phyloP scores from a whole-genome alignment of 2,113 vertebrate genomes.

The Apistogramma diplotaenia region DNA sequence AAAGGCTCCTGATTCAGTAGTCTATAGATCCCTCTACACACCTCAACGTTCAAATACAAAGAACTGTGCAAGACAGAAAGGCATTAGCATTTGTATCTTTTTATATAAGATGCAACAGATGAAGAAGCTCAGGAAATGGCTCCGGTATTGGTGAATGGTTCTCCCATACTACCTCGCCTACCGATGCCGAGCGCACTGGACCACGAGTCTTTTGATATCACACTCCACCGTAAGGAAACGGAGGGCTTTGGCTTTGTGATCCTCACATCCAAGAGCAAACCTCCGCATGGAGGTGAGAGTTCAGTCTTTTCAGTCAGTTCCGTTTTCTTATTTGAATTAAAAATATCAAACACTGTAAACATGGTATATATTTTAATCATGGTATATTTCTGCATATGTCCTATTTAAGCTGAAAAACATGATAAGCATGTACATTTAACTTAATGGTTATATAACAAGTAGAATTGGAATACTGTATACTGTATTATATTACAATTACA shows the following conservation, averaged over 20 bases:
- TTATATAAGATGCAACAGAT: constrained; percentile 59
- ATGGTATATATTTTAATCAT: neutral
- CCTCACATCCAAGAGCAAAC: constrained; percentile 95
- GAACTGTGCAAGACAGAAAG: neutral
- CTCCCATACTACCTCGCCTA: constrained; percentile 77
- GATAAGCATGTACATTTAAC: neutral
- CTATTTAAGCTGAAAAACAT: neutral
- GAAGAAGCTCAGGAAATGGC: constrained; percentile 63
- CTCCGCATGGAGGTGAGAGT: constrained; percentile 88
- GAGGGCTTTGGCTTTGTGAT: constrained; percentile 98
- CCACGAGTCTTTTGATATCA: constrained; percentile 87
- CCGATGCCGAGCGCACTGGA: constrained; percentile 72
- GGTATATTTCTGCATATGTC: neutral
- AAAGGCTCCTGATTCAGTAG: neutral
- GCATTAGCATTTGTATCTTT: neutral
- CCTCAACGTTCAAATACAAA: neutral
- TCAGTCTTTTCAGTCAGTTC: neutral
- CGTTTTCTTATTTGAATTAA: neutral
- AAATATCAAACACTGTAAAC: neutral
- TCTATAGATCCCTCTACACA: neutral
- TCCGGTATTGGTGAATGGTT: constrained; percentile 78
- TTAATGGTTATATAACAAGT: neutral
- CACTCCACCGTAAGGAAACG: constrained; percentile 89
- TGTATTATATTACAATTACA: neutral
- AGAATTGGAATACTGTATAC: neutral